Evolutionary conservation across 1,140 invertebrate species (phyloP), one percentile per base, ranked within the genome.

Genomic region (Agrypnia vestita): DNA sequence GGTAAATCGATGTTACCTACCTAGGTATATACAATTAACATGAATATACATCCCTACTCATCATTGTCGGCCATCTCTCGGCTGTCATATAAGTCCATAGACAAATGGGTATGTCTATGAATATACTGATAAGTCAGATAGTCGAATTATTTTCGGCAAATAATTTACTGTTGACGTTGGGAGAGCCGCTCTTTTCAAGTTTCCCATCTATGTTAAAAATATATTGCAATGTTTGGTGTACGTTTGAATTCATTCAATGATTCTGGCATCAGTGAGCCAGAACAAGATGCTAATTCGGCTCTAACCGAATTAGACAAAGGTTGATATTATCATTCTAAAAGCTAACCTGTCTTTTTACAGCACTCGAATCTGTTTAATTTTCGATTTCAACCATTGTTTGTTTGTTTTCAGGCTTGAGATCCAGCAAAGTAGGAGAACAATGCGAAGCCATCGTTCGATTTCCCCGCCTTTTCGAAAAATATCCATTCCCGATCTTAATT

Each of bases 401-500:
- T 75, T 79, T 76, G 86, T 86, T 91, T 91, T 64, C 84, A 97
- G 96, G 96, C 72, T 89, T 98, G 25, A 90, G 97, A 61, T 98
- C 97, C 1, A 90, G 91, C 51, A 96, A 96, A 90, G 94, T 97
- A 67, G 97, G 97, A 21, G 97, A 98, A 86, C 97, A 99, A 90
- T 98, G 97, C 88, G 97, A 99, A 90, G 96, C 97, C 0, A 98
- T 99, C 82, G 97, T 99, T 0, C 92, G 96, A 61, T 99, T 98
- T 90, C 97, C 97, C 0, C 91, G 94, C 55, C 88, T 99, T 0
- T 98, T 99, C 88, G 97, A 98, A 86, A 98, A 98, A 89, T 98
- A 98, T 88, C 97, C 97, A 3, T 99, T 99, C 88, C 97, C 98
- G 0, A 99, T 99, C 86, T 88, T 99, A 0, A 99, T 99, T 21